These are phyloP conservation scores for Diplodus sargus DNA, from an alignment of 2,797 vertebrate genomes.

Conservation along the genomic window DNA sequence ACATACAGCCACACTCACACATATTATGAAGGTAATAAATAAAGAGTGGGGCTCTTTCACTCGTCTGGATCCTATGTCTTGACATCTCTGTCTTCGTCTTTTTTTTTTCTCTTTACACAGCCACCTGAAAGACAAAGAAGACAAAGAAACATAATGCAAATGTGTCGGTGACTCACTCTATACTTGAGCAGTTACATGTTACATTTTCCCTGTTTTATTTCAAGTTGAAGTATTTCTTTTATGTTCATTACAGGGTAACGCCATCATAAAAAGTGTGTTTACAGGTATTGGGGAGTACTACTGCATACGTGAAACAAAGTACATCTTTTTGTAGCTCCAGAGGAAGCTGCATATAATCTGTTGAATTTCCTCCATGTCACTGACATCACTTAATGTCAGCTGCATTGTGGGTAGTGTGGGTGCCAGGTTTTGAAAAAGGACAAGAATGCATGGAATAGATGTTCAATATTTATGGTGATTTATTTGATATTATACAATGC, in stretches of 20 bases:
- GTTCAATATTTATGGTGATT: no score
- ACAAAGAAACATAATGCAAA: slow-evolving; percentile 38
- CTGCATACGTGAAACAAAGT: no score
- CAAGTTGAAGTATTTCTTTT: neutral
- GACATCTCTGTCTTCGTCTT: slow-evolving; percentile 59
- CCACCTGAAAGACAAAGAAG: slow-evolving; percentile 74
- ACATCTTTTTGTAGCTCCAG: no score
- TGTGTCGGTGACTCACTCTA: slow-evolving; percentile 30
- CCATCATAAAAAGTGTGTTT: no score
- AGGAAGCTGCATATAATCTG: no score
- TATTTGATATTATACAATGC: no score
- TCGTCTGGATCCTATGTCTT: slow-evolving; percentile 61
- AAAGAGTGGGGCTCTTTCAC: slow-evolving; percentile 79
- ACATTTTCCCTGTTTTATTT: neutral
- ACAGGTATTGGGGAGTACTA: no score
- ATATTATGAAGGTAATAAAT: slow-evolving; percentile 82
- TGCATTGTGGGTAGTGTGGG: no score
- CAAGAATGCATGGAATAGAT: no score
- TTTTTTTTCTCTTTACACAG: slow-evolving; percentile 36
- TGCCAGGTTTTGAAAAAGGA: no score
- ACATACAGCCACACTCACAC: slow-evolving; percentile 31
- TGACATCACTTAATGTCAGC: no score
- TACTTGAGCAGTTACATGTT: neutral
- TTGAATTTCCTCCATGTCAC: no score
- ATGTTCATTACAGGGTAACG: neutral